Percentiles rank a stretch among this genome's conserved stretches.
Evolutionary conservation across 1,140 invertebrate species (phyloP).

Genomic region (Papilio helenus): DNA sequence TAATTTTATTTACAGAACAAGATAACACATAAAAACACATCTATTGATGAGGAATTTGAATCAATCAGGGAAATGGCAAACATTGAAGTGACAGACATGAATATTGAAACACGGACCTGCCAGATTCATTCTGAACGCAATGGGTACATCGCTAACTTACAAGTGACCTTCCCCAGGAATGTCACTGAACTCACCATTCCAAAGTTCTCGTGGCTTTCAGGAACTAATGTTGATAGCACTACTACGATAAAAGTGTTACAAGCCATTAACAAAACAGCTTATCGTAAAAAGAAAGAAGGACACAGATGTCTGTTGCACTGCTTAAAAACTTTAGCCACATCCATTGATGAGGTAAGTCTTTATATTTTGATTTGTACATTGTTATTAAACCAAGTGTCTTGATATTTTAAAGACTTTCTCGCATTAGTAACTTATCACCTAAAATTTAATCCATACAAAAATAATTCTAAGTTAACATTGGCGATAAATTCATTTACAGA

Average conservation of each 20-base stretch:
- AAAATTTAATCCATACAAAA: neutral
- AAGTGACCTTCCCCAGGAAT: slow-evolving; percentile 90
- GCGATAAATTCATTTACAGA: too few relatives aligned
- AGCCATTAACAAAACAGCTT: slow-evolving; percentile 77
- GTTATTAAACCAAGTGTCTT: slow-evolving; percentile 23
- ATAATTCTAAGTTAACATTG: too few relatives aligned
- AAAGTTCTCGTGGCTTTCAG: slow-evolving; percentile 79
- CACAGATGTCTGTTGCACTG: slow-evolving; percentile 78
- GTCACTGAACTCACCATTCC: slow-evolving; percentile 85
- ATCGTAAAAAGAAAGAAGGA: slow-evolving; percentile 76
- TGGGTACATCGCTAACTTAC: slow-evolving; percentile 89
- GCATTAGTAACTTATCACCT: neutral
- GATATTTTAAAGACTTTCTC: neutral
- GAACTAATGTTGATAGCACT: slow-evolving; percentile 78
- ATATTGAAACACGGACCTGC: slow-evolving; percentile 88
- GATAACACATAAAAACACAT: slow-evolving; percentile 61
- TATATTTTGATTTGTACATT: neutral
- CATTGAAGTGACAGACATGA: slow-evolving; percentile 92
- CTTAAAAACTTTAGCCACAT: slow-evolving; percentile 77
- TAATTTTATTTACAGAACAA: slow-evolving; percentile 60
- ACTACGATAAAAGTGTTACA: slow-evolving; percentile 81
- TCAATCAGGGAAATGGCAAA: slow-evolving; percentile 92
- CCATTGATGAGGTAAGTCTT: slow-evolving; percentile 74
- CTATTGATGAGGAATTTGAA: slow-evolving; percentile 91
- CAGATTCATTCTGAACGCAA: slow-evolving; percentile 89